Evolutionary conservation across 2,797 vertebrate genomes (phyloP).

Genomic region (Spinibarbus caldwelli): DNA sequence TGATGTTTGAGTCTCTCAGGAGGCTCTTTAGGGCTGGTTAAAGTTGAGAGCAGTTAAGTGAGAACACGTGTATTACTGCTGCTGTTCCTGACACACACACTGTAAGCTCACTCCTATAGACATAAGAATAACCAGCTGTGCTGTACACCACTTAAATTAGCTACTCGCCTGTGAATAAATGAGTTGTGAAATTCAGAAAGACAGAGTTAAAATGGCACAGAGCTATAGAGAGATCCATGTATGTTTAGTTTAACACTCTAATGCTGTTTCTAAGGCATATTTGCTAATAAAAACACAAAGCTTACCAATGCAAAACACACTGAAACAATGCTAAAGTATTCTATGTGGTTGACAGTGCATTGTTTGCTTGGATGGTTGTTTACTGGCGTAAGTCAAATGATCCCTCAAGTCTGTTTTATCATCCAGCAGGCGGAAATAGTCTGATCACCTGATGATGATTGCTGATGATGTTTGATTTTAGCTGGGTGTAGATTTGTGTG

Average conservation of each 20-base stretch:
- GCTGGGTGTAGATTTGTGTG: background rate
- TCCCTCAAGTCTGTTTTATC: background rate
- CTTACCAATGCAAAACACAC: background rate
- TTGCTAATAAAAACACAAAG: background rate
- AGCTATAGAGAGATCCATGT: background rate
- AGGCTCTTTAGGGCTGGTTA: constrained; percentile 32
- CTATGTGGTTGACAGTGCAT: no score
- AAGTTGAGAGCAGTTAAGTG: constrained; percentile 2
- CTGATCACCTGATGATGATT: constrained; percentile 5
- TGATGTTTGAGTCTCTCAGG: constrained; percentile 40
- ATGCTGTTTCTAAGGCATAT: background rate
- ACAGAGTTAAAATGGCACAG: background rate
- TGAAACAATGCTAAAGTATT: background rate
- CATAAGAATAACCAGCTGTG: constrained; percentile 18
- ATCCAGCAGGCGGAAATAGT: background rate
- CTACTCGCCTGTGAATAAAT: constrained; percentile 8
- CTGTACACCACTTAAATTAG: constrained; percentile 14
- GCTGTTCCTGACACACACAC: constrained; percentile 2
- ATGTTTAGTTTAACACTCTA: background rate
- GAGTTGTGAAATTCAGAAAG: constrained; percentile 7
- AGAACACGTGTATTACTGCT: constrained; percentile 33
- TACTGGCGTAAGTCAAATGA: background rate
- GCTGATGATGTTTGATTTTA: constrained; percentile 3
- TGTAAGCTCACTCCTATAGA: constrained; percentile 17
- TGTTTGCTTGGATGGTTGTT: background rate